phyloP scores from a whole-genome alignment of 1,140 invertebrate genomes.

The Drosophila albomicans region DNA sequence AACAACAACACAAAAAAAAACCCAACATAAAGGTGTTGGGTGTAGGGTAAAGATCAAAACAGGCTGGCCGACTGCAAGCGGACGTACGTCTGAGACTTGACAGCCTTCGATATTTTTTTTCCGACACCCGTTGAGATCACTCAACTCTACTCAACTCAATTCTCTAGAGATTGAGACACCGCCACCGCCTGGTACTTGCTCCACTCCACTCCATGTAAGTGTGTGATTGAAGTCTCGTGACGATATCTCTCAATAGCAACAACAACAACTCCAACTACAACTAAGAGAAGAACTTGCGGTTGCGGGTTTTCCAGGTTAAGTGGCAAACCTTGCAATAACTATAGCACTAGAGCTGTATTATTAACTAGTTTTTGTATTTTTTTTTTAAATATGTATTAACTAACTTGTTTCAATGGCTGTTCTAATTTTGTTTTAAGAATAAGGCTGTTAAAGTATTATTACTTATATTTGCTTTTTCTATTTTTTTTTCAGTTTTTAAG shows the following conservation, averaged over 20 bases:
- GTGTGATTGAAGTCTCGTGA: slow-evolving; percentile 43
- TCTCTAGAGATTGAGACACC: slow-evolving; percentile 33
- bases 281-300: not conserved
- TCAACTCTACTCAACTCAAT: slow-evolving; percentile 25
- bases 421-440: not conserved
- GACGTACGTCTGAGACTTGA: slow-evolving; percentile 6
- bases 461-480: too few relatives aligned
- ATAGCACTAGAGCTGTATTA: not conserved
- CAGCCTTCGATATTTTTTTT: slow-evolving; percentile 35
- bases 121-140: slow-evolving; percentile 36
- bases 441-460: too few relatives aligned
- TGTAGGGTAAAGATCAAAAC: slow-evolving; percentile 52
- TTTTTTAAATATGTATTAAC: not conserved
- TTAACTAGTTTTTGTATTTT: not conserved
- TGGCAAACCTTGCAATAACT: not conserved
- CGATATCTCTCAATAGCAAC: slow-evolving; percentile 3
- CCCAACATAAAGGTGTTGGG: slow-evolving; percentile 24
- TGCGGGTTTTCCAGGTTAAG: not conserved
- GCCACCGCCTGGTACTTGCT: slow-evolving; percentile 14
- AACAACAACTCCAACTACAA: not conserved
- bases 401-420: not conserved
- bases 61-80: slow-evolving; percentile 33
- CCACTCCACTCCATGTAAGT: slow-evolving; percentile 27
- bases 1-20: slow-evolving; percentile 26
- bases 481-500: too few relatives aligned